phyloP scores from a whole-genome alignment of 1,140 invertebrate genomes.

The Oedothorax gibbosus region DNA sequence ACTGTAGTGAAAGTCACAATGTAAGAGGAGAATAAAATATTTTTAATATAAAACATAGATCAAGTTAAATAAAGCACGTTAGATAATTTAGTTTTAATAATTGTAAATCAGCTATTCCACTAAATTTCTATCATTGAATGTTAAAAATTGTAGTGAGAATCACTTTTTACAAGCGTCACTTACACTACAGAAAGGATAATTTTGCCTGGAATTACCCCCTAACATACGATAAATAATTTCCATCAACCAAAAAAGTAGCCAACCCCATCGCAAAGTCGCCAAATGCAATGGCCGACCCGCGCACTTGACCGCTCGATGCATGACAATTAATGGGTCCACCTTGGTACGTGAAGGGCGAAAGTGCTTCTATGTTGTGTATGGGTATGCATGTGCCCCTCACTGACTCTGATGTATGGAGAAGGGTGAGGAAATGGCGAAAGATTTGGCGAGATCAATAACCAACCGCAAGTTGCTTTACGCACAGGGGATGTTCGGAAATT shows the following conservation, averaged over 20 bases:
- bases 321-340: slow-evolving; percentile 30
- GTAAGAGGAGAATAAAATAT: no score
- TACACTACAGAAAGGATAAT: background rate
- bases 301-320: slow-evolving; percentile 29
- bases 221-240: background rate
- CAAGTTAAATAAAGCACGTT: no score
- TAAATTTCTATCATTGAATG: no score
- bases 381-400: slow-evolving; percentile 2
- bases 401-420: background rate
- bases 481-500: background rate
- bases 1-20: no score
- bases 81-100: no score
- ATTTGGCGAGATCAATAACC: slow-evolving; percentile 33
- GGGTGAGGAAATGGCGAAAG: background rate
- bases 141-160: background rate
- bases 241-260: background rate
- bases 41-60: no score
- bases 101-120: no score
- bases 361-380: slow-evolving; percentile 15
- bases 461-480: background rate
- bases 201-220: no score
- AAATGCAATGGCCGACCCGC: background rate
- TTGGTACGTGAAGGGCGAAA: slow-evolving; percentile 17
- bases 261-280: slow-evolving; percentile 4
- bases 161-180: background rate